These are phyloP conservation scores for Bradypus variegatus DNA, from an alignment of 2,797 vertebrate species.

Conservation along the genomic window DNA sequence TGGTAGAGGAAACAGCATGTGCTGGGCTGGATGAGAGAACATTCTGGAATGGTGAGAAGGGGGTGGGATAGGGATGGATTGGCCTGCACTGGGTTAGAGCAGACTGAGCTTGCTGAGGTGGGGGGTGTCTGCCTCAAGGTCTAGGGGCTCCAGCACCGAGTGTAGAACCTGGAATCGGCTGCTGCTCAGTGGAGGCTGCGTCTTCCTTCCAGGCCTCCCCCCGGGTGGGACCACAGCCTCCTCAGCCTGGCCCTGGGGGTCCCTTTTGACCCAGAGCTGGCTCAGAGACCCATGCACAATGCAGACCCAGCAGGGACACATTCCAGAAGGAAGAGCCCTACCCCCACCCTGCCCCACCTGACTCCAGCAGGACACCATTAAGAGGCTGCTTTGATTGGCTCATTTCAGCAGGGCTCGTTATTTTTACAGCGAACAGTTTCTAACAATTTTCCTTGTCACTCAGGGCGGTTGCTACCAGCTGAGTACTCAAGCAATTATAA, in stretches of 20 bases:
- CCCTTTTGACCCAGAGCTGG: background rate
- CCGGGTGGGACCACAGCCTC: no score
- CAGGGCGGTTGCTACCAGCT: conserved; percentile 20
- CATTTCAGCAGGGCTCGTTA: conserved; percentile 29
- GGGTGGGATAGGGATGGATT: no score
- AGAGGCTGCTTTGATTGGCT: conserved; percentile 54
- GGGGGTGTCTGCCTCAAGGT: background rate
- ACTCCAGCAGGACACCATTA: background rate
- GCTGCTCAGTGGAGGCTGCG: background rate
- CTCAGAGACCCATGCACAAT: background rate
- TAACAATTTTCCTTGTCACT: conserved; percentile 62
- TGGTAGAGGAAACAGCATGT: background rate
- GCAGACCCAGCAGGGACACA: fast-evolving
- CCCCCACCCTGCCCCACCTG: background rate
- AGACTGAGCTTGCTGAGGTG: background rate
- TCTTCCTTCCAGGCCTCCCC: background rate
- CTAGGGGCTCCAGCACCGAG: background rate
- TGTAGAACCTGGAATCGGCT: background rate
- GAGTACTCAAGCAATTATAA: conserved; percentile 39
- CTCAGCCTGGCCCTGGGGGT: background rate
- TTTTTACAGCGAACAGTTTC: conserved; percentile 59
- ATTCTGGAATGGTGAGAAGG: background rate
- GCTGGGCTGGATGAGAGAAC: no score
- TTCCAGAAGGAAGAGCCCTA: no score
- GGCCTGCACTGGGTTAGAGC: background rate